Evolutionary conservation across 2,888 invertebrate genomes (phyloP).

Genomic region (Atethmia centrago): DNA sequence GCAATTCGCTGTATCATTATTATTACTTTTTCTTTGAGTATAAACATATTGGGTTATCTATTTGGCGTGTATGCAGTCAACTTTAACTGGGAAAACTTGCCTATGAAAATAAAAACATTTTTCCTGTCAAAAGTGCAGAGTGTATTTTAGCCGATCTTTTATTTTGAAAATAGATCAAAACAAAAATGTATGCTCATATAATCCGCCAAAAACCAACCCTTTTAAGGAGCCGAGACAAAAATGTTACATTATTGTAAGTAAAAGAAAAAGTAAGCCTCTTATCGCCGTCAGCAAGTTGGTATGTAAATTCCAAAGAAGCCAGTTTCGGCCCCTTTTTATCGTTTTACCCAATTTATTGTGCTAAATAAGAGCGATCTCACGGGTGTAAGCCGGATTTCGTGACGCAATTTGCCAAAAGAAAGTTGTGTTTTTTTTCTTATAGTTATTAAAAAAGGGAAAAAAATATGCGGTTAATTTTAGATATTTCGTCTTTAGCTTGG

Average conservation of each 20-base stretch:
- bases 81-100: background rate
- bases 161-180: slow-evolving; percentile 12
- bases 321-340: slow-evolving; percentile 23
- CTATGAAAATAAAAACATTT: background rate
- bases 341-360: slow-evolving; percentile 58
- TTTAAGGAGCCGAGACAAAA: background rate
- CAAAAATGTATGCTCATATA: background rate
- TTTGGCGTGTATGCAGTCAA: background rate
- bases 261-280: slow-evolving; percentile 19
- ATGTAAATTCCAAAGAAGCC: slow-evolving; percentile 52
- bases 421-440: slow-evolving; percentile 48
- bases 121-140: background rate
- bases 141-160: background rate
- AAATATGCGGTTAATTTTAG: background rate
- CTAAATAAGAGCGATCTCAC: slow-evolving; percentile 38
- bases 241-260: slow-evolving; percentile 22
- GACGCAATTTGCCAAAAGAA: slow-evolving; percentile 63
- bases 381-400: slow-evolving; percentile 36
- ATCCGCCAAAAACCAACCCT: background rate
- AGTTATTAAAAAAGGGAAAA: background rate
- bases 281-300: background rate
- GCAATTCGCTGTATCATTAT: background rate
- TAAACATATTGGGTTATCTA: background rate
- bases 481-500: background rate
- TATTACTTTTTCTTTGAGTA: background rate